Conservation (phyloP, 1,140 invertebrate species). For the Drosophila funebris region DNA sequence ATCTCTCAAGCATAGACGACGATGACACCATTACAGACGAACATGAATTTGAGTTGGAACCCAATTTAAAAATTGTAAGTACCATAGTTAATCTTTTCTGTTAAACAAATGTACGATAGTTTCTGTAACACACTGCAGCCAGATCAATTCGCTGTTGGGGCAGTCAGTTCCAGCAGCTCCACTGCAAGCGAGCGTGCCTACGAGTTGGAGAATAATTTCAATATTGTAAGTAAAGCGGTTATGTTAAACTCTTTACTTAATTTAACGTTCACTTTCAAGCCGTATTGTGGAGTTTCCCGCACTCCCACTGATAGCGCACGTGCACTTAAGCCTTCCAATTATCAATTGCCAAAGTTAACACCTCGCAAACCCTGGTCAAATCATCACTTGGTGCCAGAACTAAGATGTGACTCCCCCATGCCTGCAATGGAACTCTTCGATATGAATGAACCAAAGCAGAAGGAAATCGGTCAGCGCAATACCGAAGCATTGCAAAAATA, state of each 20-base stretch:
- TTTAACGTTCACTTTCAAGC: neutral
- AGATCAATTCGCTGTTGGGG: neutral
- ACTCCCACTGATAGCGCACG: neutral
- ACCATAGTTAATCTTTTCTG: no score
- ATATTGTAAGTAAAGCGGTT: neutral
- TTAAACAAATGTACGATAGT: neutral
- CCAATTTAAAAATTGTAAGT: neutral
- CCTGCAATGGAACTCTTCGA: constrained; percentile 24
- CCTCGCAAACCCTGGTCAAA: neutral
- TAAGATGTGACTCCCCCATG: neutral
- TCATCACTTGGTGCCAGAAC: constrained; percentile 12
- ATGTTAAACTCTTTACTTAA: neutral
- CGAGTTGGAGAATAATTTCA: neutral
- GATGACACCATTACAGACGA: neutral
- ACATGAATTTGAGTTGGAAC: neutral
- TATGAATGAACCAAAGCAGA: neutral
- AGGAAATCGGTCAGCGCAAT: neutral
- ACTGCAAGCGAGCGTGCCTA: neutral
- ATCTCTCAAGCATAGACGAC: neutral
- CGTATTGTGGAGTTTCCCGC: neutral
- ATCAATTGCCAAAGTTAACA: neutral
- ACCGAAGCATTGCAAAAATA: constrained; percentile 21
- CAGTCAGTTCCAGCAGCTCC: neutral
- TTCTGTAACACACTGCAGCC: neutral
- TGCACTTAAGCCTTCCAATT: neutral